Evolutionary conservation across 2,797 vertebrate species (phyloP), one percentile per base, ranked within the genome.

Genomic region (Poeciliopsis presidionis): DNA sequence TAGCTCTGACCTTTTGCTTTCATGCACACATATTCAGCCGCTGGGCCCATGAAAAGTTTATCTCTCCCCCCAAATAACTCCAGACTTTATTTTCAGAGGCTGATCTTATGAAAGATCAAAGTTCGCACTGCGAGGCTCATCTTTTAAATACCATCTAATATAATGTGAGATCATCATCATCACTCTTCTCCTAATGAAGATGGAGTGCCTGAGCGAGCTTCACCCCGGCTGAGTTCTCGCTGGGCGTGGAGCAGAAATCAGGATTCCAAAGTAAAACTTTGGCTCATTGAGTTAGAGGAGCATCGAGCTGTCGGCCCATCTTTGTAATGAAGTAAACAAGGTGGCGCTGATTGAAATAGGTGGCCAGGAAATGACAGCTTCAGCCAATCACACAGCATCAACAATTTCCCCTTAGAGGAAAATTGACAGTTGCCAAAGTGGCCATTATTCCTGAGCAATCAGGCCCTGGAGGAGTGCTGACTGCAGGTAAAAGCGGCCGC

Each of bases 401-500:
- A 75, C 86, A 81, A 89, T 90, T 90, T 93, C 76, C 84, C 85
- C 75, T 46, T 61, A 73, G 82, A 88, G 88, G 87, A 89, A 91
- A 92, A 91, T 85, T 91, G 89, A 92, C 88, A 88, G 87, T 92
- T 90, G 85, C 90, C 88, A 88, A 91, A 90, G 90, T 89, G 90
- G 81, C 84, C 83, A 88, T 92, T 94, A 92, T 92, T 91, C 82
- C 82, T 74, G 33, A 72, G 88, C 85, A 90, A 89, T 92, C 88
- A 86, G 87, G 70, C 82, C 85, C 87, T 55, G 72, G 77, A 72
- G 89, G 90, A 90, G 86, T 92, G 92, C 89, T 87, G 88, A 92
- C 87, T 81, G 61, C 72, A 73, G 84, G 83, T 84, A 82, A 84
- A 87, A 84, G 80, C 71, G n/a, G 76, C 81, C 81, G 75, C 43